Conservation (phyloP, 2,797 vertebrate species). For the Enteromius radiatus region DNA sequence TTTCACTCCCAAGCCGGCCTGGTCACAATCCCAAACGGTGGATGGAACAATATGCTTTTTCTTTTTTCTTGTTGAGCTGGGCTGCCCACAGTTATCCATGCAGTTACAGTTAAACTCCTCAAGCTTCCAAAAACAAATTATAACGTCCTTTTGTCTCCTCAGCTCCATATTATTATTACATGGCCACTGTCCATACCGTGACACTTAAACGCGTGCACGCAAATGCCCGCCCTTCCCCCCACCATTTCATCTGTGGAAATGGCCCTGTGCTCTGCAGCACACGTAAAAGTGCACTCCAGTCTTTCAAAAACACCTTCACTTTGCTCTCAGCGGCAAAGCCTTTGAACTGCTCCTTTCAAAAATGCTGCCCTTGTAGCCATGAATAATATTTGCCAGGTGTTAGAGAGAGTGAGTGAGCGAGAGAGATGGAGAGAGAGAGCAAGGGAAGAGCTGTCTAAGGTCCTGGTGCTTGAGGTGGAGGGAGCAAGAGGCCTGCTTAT, state of each 20-base stretch:
- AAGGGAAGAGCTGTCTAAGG: conserved; percentile 60
- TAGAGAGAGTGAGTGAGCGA: conserved; percentile 58
- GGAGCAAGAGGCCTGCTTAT: conserved; percentile 63
- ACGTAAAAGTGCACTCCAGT: conserved; percentile 81
- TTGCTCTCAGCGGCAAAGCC: conserved; percentile 74
- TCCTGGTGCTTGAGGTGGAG: conserved; percentile 62
- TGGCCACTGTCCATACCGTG: conserved; percentile 37
- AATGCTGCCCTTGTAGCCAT: conserved; percentile 86
- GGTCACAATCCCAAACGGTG: conserved; percentile 44
- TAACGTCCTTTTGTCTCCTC: conserved; percentile 41
- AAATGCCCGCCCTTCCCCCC: conserved; percentile 32
- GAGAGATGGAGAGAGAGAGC: conserved; percentile 35
- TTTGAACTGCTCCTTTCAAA: conserved; percentile 88
- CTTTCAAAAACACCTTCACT: conserved; percentile 79
- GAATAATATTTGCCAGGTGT: conserved; percentile 88
- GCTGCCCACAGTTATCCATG: neutral
- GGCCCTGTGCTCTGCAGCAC: conserved; percentile 74
- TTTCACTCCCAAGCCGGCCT: conserved; percentile 63
- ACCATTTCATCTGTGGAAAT: conserved; percentile 67
- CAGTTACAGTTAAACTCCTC: conserved; percentile 15
- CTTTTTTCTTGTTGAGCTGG: conserved; percentile 22
- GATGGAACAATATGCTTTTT: conserved; percentile 24
- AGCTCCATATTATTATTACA: conserved; percentile 51
- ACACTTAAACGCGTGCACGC: conserved; percentile 26
- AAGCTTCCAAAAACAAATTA: conserved; percentile 7